Evolutionary conservation across 2,797 vertebrate genomes (phyloP), one percentile per base, ranked within the genome.

Genomic region (Propithecus deckenii): DNA sequence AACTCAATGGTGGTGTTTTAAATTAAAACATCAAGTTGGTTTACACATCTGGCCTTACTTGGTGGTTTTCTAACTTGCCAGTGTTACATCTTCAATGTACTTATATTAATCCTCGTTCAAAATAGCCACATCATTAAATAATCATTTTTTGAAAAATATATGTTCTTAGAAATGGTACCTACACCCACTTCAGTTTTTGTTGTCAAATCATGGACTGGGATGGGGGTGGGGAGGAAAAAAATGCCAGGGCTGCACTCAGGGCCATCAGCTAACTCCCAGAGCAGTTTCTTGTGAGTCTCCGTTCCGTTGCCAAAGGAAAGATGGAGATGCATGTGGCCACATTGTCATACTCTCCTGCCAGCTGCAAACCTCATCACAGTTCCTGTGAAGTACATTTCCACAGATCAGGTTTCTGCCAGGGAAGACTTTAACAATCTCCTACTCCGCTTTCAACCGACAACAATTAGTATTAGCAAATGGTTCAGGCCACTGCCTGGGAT

Each of bases 381-480:
- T 98, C 97, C 98, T 98, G 98, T 98, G 98, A 98, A 98, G 98
- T 97, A 94, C 98, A 98, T 98, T 99, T 99, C 98, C 98, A 99
- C 98, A 98, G 98, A 98, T 98, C 98, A 93, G 96, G 97, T 99
- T 99, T 98, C 98, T 98, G 98, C 98, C 98, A 98, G 97, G 98
- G 98, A 98, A 99, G 98, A 98, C 97, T 98, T 98, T 98, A 98
- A 98, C 98, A 99, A 98, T 99, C 98, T 98, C 98, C 98, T 98
- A 97, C 97, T 97, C 97, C 71, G 86, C 98, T 99, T 98, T 98
- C 98, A 98, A 99, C 98, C 98, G 98, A 97, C 98, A 98, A 98
- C 98, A 99, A 99, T 99, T 99, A 99, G 98, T 98, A 98, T 99
- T 98, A 99, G 99, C 98, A 98, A 99, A 99, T 98, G 98, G 98